Evolutionary conservation across 2,888 invertebrate genomes (phyloP).

Genomic region (Agriotes lineatus): DNA sequence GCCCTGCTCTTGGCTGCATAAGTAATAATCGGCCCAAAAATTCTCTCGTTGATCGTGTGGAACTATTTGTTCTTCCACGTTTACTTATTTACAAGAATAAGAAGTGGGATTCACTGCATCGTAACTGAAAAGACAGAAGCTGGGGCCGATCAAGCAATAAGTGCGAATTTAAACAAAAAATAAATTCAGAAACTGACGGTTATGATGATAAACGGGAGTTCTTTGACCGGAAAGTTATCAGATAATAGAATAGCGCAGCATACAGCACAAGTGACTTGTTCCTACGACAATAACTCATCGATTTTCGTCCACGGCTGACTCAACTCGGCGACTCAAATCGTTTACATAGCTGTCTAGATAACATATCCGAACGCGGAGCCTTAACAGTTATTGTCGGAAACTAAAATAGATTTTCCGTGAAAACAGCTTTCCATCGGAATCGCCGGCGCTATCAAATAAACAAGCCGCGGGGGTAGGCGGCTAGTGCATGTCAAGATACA

Average conservation of each 20-base stretch:
- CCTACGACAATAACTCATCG: slow-evolving; percentile 52
- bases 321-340: slow-evolving; percentile 40
- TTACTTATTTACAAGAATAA: no score
- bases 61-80: no score
- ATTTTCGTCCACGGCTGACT: slow-evolving; percentile 49
- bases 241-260: slow-evolving; percentile 50
- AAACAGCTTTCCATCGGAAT: slow-evolving; percentile 15
- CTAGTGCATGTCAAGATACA: not conserved
- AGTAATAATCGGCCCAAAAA: no score
- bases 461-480: not conserved
- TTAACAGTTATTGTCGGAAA: slow-evolving; percentile 36
- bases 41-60: no score
- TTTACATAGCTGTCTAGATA: slow-evolving; percentile 47
- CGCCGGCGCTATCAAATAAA: slow-evolving; percentile 9
- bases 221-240: slow-evolving; percentile 53
- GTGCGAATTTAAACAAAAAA: slow-evolving; percentile 27
- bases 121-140: no score
- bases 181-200: slow-evolving; percentile 40
- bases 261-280: slow-evolving; percentile 45
- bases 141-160: no score
- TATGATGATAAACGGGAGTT: slow-evolving; percentile 48
- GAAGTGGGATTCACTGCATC: no score
- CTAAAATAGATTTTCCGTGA: slow-evolving; percentile 25
- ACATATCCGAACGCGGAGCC: slow-evolving; percentile 35
- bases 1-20: no score